These are phyloP conservation scores for Bombylius major DNA, from an alignment of 2,888 invertebrate genomes.

Conservation along the genomic window DNA sequence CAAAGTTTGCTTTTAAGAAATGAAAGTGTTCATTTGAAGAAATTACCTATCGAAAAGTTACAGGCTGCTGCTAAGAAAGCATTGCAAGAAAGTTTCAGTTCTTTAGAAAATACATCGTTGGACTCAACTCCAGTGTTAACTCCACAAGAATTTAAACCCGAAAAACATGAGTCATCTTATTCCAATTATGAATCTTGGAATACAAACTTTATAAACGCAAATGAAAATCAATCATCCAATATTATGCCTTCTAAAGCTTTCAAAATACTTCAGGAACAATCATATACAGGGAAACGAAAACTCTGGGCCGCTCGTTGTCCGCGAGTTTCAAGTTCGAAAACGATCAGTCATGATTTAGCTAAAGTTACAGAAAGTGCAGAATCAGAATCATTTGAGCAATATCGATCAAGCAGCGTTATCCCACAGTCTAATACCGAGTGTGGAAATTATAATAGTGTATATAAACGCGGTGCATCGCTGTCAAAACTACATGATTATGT, in stretches of 20 bases:
- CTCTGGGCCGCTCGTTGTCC: conserved; percentile 49
- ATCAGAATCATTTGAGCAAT: conserved; percentile 32
- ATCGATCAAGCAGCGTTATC: background rate
- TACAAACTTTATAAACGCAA: conserved; percentile 18
- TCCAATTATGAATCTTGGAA: conserved; percentile 45
- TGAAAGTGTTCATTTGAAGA: conserved; percentile 41
- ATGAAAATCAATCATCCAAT: conserved; percentile 25
- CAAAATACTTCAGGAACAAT: conserved; percentile 41
- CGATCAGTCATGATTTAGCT: conserved; percentile 39
- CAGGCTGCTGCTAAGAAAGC: conserved; percentile 45
- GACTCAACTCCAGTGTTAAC: conserved; percentile 40
- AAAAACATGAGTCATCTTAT: conserved; percentile 33
- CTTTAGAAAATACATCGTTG: conserved; percentile 35
- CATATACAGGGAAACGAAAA: conserved; percentile 30
- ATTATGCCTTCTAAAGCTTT: conserved; percentile 47
- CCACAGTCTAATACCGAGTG: background rate
- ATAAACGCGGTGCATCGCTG: conserved; percentile 25
- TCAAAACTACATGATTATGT: conserved; percentile 20
- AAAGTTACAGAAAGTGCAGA: conserved; percentile 31
- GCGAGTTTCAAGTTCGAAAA: conserved; percentile 47
- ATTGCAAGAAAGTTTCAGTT: conserved; percentile 44
- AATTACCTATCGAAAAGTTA: conserved; percentile 44
- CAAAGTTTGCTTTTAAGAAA: conserved; percentile 44
- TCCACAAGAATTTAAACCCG: conserved; percentile 36
- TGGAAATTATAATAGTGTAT: conserved; percentile 13